Evolutionary conservation across 1,140 invertebrate species (phyloP).

Genomic region (Laupala kohalensis): DNA sequence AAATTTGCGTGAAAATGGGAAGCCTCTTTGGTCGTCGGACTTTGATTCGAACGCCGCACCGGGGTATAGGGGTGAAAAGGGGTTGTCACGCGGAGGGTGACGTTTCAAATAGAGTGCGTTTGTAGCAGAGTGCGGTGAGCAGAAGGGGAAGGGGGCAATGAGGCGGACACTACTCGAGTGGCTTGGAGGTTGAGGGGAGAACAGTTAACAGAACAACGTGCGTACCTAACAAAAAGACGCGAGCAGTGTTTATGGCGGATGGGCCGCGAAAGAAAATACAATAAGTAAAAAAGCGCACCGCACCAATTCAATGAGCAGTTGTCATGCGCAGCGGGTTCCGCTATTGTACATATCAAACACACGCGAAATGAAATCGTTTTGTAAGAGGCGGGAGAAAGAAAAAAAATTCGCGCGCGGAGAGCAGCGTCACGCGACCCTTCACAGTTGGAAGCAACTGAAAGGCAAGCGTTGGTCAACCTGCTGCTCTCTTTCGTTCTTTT

Average conservation of each 20-base stretch:
- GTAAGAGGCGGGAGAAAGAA: not conserved
- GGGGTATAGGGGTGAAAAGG: not conserved
- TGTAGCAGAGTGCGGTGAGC: not conserved
- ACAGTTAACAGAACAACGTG: not conserved
- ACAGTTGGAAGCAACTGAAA: not conserved
- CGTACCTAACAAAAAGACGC: not conserved
- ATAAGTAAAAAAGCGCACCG: not conserved
- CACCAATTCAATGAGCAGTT: not conserved
- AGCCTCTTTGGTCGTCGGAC: not conserved
- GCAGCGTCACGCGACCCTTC: not conserved
- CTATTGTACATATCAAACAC: not conserved
- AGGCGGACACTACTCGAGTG: not conserved
- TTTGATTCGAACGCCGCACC: not conserved
- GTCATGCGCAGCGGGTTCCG: not conserved
- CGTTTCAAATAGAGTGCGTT: not conserved
- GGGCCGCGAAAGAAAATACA: too few species aligned
- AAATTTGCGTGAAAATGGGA: not conserved
- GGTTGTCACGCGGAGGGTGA: not conserved
- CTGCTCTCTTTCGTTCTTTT: too few species aligned
- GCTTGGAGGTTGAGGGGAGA: not conserved
- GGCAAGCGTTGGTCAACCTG: not conserved
- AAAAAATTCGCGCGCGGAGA: not conserved
- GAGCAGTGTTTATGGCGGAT: not conserved
- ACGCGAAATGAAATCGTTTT: not conserved
- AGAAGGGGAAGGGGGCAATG: too few species aligned